Evolutionary conservation across 2,113 vertebrate species (phyloP).

Genomic region (Mola mola): DNA sequence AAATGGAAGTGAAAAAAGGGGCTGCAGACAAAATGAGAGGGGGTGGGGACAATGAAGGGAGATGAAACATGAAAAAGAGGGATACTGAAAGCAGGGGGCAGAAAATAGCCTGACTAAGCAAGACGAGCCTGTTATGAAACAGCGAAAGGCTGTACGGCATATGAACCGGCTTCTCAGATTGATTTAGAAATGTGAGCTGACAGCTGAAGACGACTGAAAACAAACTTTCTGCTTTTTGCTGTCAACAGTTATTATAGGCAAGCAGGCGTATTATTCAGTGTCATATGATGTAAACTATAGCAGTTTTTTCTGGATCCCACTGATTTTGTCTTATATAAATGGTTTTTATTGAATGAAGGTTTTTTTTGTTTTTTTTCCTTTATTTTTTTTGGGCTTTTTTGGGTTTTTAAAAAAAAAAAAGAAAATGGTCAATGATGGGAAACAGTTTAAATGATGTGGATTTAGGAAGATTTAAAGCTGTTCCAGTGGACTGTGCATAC

Average conservation of each 20-base stretch:
- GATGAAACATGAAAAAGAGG: constrained; percentile 8
- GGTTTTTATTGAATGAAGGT: background rate
- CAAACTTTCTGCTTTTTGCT: constrained; percentile 75
- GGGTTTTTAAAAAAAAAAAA: no score
- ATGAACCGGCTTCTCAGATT: constrained; percentile 60
- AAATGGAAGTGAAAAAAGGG: background rate
- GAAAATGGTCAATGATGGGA: no score
- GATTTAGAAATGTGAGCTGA: constrained; percentile 72
- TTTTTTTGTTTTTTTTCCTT: background rate
- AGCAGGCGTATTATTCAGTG: constrained; percentile 59
- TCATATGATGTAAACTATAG: constrained; percentile 55
- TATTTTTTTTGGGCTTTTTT: no score
- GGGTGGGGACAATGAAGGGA: constrained; percentile 4
- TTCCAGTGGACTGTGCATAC: no score
- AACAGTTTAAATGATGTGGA: no score
- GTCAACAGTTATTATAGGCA: constrained; percentile 65
- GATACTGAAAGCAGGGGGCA: constrained; percentile 4
- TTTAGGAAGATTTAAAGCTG: no score
- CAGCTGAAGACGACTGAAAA: constrained; percentile 70
- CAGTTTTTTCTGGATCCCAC: constrained; percentile 18
- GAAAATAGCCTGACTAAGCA: constrained; percentile 66
- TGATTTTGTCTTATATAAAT: constrained; percentile 39
- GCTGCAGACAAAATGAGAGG: constrained; percentile 6
- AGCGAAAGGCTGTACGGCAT: constrained; percentile 48
- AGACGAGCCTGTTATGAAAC: constrained; percentile 61